phyloP scores from a whole-genome alignment of 2,113 vertebrate genomes.

The Eidolon helvum region DNA sequence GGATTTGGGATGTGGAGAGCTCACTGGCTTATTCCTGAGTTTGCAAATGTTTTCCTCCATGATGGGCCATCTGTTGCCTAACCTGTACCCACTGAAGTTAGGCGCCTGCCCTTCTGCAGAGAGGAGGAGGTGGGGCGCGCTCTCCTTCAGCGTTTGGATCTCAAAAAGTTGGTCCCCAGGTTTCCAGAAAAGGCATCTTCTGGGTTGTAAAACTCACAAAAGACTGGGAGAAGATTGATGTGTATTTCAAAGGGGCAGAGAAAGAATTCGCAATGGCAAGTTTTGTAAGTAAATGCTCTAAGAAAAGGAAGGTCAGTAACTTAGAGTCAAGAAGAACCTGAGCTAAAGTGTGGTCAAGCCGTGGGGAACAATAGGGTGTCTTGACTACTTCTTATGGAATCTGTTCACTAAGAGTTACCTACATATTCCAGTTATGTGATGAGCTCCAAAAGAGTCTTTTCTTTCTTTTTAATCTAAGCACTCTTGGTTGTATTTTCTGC shows the following conservation, averaged over 20 bases:
- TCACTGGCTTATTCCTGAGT: neutral
- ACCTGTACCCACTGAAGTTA: neutral
- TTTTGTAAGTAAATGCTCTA: neutral
- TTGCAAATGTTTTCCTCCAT: neutral
- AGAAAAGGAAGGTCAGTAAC: neutral
- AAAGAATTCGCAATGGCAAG: neutral
- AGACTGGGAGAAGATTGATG: neutral
- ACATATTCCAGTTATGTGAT: neutral
- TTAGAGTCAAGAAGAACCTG: neutral
- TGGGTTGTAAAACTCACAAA: neutral
- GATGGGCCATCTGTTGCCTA: no score
- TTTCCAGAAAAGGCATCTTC: neutral
- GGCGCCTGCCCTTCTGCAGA: accelerated
- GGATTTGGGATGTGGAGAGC: no score
- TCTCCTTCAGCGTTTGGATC: neutral
- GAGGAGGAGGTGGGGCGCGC: no score
- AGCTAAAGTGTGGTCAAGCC: neutral
- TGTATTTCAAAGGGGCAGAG: neutral
- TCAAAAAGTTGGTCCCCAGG: neutral
- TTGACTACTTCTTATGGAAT: neutral
- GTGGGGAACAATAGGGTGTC: neutral
- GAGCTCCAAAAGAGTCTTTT: neutral
- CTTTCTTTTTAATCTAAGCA: neutral
- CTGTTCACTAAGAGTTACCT: neutral
- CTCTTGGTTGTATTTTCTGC: neutral